Percentiles rank a stretch among this genome's conserved stretches.
phyloP scores from a whole-genome alignment of 1,140 invertebrate genomes.

The Oreohelix idahoensis region DNA sequence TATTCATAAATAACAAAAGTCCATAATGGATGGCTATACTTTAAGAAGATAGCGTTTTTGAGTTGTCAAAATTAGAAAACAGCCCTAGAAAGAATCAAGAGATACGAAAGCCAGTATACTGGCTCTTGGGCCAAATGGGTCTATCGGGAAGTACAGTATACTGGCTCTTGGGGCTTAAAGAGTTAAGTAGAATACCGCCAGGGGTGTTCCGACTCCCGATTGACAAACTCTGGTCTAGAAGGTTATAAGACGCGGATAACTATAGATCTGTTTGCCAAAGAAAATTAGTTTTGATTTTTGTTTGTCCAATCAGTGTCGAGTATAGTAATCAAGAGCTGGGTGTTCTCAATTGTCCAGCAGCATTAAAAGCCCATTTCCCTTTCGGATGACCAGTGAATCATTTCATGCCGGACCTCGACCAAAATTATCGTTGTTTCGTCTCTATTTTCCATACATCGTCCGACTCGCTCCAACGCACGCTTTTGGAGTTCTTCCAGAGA shows the following conservation, averaged over 20 bases:
- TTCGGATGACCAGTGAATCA: not conserved
- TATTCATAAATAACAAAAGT: too few species aligned
- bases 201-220: too few species aligned
- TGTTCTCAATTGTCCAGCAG: not conserved
- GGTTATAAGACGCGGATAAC: not conserved
- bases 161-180: too few species aligned
- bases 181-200: too few species aligned
- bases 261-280: not conserved
- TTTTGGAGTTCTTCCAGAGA: not conserved
- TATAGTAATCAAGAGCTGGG: not conserved
- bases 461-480: conserved; percentile 13
- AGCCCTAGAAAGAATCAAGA: too few species aligned
- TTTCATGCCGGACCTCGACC: not conserved
- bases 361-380: conserved; percentile 2
- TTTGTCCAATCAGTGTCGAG: not conserved
- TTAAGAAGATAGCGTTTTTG: too few species aligned
- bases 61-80: too few species aligned
- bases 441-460: not conserved
- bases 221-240: not conserved
- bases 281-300: not conserved
- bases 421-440: not conserved
- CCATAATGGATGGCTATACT: too few species aligned
- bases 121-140: too few species aligned
- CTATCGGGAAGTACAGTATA: too few species aligned
- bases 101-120: too few species aligned